These are phyloP conservation scores for Strigamia maritima DNA, from an alignment of 2,888 invertebrate species.

Conservation along the genomic window DNA sequence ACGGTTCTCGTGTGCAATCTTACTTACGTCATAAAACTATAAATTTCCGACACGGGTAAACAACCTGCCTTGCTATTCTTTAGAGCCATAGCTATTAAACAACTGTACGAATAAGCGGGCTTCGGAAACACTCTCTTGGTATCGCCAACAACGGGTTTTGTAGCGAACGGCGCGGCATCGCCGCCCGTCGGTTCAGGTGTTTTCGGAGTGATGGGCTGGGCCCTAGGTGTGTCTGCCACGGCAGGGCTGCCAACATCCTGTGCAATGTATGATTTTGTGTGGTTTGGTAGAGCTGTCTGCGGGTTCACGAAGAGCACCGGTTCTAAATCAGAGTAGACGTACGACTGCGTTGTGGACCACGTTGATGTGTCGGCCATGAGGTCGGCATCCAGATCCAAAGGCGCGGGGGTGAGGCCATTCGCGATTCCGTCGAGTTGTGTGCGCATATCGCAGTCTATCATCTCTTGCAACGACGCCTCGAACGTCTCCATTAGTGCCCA, in stretches of 20 bases:
- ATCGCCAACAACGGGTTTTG: neutral
- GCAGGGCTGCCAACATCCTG: conserved; percentile 16
- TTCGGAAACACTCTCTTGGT: conserved; percentile 72
- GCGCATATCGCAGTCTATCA: conserved; percentile 85
- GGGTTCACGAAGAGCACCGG: conserved; percentile 81
- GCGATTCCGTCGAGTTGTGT: conserved; percentile 69
- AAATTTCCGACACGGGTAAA: conserved; percentile 95
- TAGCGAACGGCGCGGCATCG: conserved; percentile 36
- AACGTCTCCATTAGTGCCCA: conserved; percentile 33
- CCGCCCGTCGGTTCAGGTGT: conserved; percentile 39
- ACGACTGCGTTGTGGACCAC: neutral
- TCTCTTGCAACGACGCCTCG: conserved; percentile 70
- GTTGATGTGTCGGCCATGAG: conserved; percentile 27
- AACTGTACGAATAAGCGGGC: conserved; percentile 96
- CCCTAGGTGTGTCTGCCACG: conserved; percentile 35
- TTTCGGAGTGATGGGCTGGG: conserved; percentile 24
- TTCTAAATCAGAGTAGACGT: neutral
- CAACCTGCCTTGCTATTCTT: conserved; percentile 93
- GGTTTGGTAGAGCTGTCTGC: conserved; percentile 60
- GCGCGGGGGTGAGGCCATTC: neutral
- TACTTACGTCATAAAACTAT: conserved; percentile 95
- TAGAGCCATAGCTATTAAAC: conserved; percentile 94
- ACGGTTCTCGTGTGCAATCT: conserved; percentile 6
- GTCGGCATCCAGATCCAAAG: conserved; percentile 11
- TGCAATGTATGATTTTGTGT: neutral